A percentile compares a stretch with the other conserved stretches of the same genome.
Conservation (phyloP, 2,113 vertebrate genomes). For the Noturus placidus region DNA sequence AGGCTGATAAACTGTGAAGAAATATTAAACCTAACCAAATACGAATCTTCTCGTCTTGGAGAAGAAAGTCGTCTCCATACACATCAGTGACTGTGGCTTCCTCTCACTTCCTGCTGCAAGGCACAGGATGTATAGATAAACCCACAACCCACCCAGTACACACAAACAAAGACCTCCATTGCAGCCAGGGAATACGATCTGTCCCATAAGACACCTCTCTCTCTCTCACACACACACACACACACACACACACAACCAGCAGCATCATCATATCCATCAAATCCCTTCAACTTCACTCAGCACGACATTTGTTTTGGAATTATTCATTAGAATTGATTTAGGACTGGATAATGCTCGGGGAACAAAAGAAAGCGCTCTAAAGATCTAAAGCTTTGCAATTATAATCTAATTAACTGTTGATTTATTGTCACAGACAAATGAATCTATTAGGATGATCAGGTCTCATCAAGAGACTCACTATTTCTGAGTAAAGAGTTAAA, state of each 20-base stretch:
- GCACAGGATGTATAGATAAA: slow-evolving; percentile 45
- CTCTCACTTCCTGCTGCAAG: slow-evolving; percentile 28
- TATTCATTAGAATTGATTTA: slow-evolving; percentile 36
- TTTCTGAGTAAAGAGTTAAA: neutral
- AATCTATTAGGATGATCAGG: neutral
- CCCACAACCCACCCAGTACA: neutral
- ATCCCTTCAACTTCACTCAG: neutral
- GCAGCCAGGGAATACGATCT: neutral
- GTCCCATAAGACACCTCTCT: neutral
- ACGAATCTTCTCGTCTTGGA: neutral
- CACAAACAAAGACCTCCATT: slow-evolving; percentile 40
- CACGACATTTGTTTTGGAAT: slow-evolving; percentile 3
- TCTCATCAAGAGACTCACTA: neutral
- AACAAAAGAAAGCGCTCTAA: neutral
- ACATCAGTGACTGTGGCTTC: slow-evolving; percentile 34
- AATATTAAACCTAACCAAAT: neutral
- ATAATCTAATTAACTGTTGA: neutral
- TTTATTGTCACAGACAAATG: neutral
- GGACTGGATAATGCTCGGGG: neutral
- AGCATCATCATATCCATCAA: slow-evolving; percentile 13
- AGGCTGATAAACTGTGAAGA: too few relatives aligned
- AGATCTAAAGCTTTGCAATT: neutral
- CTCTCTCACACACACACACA: neutral
- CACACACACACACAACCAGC: neutral
- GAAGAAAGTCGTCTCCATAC: neutral